Conservation (phyloP, 2,888 invertebrate species). For the Lasioglossum oenotherae region DNA sequence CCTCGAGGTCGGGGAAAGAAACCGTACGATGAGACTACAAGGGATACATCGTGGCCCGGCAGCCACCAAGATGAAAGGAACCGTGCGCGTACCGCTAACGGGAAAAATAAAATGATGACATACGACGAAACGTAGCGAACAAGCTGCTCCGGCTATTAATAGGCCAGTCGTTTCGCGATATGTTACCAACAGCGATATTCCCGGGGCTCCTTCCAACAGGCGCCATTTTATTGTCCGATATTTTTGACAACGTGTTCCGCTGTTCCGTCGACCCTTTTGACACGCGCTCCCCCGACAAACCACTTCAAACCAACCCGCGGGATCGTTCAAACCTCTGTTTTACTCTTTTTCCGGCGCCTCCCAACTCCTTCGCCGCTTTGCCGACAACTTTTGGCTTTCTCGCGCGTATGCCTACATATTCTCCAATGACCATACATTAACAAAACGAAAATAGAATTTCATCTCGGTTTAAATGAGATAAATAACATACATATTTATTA, state of each 20-base stretch:
- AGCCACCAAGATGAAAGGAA: conserved; percentile 72
- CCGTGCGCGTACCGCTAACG: conserved; percentile 43
- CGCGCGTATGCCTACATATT: no score
- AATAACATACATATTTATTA: no score
- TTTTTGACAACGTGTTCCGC: neutral
- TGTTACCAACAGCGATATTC: conserved; percentile 14
- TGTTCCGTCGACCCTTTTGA: neutral
- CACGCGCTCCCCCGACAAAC: neutral
- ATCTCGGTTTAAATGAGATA: no score
- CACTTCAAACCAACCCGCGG: neutral
- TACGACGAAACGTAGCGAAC: conserved; percentile 55
- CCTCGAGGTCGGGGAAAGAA: conserved; percentile 57
- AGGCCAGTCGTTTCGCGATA: conserved; percentile 63
- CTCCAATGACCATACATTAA: no score
- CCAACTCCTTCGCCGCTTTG: neutral
- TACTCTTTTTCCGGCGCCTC: neutral
- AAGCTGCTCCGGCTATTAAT: conserved; percentile 70
- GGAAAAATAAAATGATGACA: conserved; percentile 73
- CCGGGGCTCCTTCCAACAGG: conserved; percentile 3
- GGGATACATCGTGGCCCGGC: conserved; percentile 53
- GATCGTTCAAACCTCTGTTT: neutral
- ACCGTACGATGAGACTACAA: conserved; percentile 58
- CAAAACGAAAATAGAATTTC: no score
- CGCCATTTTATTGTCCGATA: conserved; percentile 32
- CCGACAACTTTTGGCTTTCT: neutral